phyloP scores from a whole-genome alignment of 2,888 invertebrate genomes.

The Drosophila emarginata region DNA sequence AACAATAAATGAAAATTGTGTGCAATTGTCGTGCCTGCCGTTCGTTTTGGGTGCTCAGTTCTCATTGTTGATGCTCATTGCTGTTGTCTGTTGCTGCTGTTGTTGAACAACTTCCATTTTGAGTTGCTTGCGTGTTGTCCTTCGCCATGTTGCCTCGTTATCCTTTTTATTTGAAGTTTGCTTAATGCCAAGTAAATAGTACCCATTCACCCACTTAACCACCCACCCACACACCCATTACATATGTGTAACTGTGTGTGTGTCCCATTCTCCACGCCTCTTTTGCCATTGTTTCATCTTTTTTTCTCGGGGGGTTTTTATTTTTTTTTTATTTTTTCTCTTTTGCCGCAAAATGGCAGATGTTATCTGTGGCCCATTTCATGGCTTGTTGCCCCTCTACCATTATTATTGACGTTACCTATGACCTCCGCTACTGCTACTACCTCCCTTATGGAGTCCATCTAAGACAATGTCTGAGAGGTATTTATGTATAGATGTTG shows the following conservation, averaged over 20 bases:
- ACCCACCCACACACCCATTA: constrained; percentile 12
- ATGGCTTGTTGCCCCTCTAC: constrained; percentile 64
- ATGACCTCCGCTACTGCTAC: constrained; percentile 55
- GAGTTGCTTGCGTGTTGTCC: constrained; percentile 64
- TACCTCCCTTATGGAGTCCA: constrained; percentile 16
- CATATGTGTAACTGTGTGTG: not conserved
- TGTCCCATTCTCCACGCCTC: constrained; percentile 16
- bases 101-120: constrained; percentile 60
- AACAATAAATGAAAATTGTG: constrained; percentile 77
- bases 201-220: constrained; percentile 26
- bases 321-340: constrained; percentile 47
- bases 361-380: constrained; percentile 55
- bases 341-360: constrained; percentile 44
- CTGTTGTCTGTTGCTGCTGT: constrained; percentile 38
- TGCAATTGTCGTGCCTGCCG: constrained; percentile 68
- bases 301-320: constrained; percentile 10
- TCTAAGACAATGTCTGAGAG: constrained; percentile 10
- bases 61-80: constrained; percentile 46
- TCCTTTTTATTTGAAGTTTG: constrained; percentile 78
- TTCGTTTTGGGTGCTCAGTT: constrained; percentile 42
- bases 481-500: constrained; percentile 11
- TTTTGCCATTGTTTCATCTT: constrained; percentile 40
- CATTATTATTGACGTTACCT: constrained; percentile 73
- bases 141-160: constrained; percentile 66
- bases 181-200: constrained; percentile 75